Conservation (phyloP, 2,888 invertebrate genomes). For the Melanargia galathea region DNA sequence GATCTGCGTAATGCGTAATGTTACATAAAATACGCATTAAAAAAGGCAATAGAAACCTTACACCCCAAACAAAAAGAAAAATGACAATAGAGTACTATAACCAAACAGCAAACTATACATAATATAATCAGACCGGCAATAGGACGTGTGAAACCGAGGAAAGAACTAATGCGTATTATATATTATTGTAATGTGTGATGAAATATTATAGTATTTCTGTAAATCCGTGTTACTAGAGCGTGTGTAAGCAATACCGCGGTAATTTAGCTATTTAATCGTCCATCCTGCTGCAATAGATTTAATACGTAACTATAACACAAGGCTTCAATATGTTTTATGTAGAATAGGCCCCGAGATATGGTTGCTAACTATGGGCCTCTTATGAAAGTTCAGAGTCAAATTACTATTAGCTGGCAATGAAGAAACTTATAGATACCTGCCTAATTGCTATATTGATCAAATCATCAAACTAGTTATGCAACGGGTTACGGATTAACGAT, state of each 20-base stretch:
- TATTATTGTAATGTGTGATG: no score
- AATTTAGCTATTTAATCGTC: slow-evolving; percentile 18
- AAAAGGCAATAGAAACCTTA: background rate
- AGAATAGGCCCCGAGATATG: no score
- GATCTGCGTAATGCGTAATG: no score
- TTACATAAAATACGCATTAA: no score
- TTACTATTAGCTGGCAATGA: no score
- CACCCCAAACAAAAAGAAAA: background rate
- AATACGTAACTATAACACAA: background rate
- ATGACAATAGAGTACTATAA: background rate
- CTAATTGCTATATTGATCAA: no score
- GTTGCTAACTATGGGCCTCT: no score
- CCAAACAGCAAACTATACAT: background rate
- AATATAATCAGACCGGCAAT: slow-evolving; percentile 8
- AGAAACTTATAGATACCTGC: no score
- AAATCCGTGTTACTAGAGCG: slow-evolving; percentile 28
- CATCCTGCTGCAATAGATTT: slow-evolving; percentile 22
- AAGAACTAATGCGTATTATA: background rate
- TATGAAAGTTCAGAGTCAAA: no score
- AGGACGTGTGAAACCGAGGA: slow-evolving; percentile 9
- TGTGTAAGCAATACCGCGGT: slow-evolving; percentile 19
- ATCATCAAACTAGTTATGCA: no score
- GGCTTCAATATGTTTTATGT: no score
- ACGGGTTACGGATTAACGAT: no score
- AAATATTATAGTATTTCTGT: slow-evolving; percentile 17